Evolutionary conservation across 1,140 invertebrate species (phyloP).

Genomic region (Plutomurus gul): DNA sequence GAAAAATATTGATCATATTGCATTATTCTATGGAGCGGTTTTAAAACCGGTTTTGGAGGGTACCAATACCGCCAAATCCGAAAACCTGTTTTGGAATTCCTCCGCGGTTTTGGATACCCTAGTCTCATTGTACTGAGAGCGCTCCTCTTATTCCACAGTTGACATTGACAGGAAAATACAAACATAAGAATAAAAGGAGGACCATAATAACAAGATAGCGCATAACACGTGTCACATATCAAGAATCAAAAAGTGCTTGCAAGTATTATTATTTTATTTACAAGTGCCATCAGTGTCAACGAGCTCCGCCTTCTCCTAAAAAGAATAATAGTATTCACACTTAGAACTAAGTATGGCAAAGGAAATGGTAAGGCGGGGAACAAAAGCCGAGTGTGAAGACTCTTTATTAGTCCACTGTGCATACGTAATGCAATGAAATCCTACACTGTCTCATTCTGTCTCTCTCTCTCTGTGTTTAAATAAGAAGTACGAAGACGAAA

Average conservation of each 20-base stretch:
- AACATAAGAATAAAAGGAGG: neutral
- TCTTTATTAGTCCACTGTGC: neutral
- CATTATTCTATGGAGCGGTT: too few species aligned
- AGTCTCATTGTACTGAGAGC: too few species aligned
- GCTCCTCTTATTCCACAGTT: too few species aligned
- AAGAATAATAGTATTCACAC: conserved; percentile 6
- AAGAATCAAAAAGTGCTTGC: neutral
- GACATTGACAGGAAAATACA: neutral
- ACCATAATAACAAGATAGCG: neutral
- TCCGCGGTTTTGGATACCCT: too few species aligned
- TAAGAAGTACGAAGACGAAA: too few species aligned
- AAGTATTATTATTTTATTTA: conserved; percentile 26
- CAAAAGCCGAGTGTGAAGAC: neutral
- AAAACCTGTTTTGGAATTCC: too few species aligned
- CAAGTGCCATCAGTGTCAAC: conserved; percentile 18
- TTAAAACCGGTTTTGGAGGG: too few species aligned
- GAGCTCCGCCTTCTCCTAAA: conserved; percentile 5
- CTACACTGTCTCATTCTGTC: neutral
- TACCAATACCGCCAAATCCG: too few species aligned
- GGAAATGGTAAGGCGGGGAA: neutral
- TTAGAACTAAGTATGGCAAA: conserved; percentile 1
- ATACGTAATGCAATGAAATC: neutral
- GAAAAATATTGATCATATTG: too few species aligned
- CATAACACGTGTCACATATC: conserved; percentile 23
- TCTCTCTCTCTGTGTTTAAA: too few species aligned